Conservation (phyloP, 2,888 invertebrate species). For the Drosophila neoperkinsi region DNA sequence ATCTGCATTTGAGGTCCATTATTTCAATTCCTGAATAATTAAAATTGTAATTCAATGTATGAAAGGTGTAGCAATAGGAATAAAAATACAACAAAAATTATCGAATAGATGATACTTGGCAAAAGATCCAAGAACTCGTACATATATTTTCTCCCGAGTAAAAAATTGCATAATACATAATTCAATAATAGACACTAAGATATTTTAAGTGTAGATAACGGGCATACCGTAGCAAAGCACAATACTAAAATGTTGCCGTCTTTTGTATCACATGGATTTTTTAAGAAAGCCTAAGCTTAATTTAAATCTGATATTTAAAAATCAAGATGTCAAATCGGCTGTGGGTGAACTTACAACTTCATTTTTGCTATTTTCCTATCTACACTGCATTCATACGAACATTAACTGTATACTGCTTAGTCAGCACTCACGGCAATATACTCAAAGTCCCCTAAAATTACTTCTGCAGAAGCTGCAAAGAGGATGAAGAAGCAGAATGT, state of each 20-base stretch:
- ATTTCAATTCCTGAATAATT: slow-evolving; percentile 1
- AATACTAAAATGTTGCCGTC: background rate
- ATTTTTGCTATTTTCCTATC: background rate
- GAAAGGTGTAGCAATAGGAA: background rate
- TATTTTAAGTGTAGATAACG: background rate
- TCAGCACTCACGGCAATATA: background rate
- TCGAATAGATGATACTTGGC: background rate
- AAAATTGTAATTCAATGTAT: background rate
- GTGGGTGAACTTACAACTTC: background rate
- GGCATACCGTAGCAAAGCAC: background rate
- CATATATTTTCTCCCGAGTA: background rate
- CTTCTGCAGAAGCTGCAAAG: background rate
- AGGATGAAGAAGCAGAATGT: background rate
- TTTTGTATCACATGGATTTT: background rate
- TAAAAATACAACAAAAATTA: background rate
- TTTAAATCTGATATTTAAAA: background rate
- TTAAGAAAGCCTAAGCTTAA: too few relatives aligned
- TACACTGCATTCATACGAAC: background rate
- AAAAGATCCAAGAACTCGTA: background rate
- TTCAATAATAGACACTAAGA: background rate
- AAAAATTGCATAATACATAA: background rate
- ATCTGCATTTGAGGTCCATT: slow-evolving; percentile 4
- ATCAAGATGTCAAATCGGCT: background rate
- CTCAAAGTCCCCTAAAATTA: background rate
- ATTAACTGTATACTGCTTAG: background rate